A percentile compares a stretch with the other conserved stretches of the same genome.
Conservation (phyloP, 2,113 vertebrate species). For the Hemibagrus wyckioides region DNA sequence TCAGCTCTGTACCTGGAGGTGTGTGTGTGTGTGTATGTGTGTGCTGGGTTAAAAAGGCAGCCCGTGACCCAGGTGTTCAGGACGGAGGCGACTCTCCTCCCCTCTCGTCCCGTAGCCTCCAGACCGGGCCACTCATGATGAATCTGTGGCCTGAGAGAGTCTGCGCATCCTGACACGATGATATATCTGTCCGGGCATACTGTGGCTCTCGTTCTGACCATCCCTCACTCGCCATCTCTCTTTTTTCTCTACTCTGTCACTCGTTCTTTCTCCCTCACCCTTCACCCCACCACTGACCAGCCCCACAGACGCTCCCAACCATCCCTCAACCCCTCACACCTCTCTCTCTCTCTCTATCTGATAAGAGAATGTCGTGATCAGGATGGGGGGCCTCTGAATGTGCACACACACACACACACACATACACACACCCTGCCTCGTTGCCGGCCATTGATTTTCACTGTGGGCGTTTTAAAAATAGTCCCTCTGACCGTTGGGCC, state of each 20-base stretch:
- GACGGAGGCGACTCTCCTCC: conserved; percentile 47
- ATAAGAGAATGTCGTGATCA: conserved; percentile 17
- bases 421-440: not conserved
- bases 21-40: conserved; percentile 4
- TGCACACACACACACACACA: conserved; percentile 14
- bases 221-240: conserved; percentile 35
- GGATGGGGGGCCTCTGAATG: conserved; percentile 37
- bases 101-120: conserved; percentile 61
- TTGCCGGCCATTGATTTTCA: conserved; percentile 79
- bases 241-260: conserved; percentile 41
- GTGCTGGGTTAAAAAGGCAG: conserved; percentile 41
- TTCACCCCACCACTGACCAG: conserved; percentile 14
- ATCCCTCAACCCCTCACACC: conserved; percentile 47
- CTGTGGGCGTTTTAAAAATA: conserved; percentile 77
- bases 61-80: conserved; percentile 54
- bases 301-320: conserved; percentile 54
- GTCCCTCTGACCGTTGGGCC: conserved; percentile 76
- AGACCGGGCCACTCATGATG: conserved; percentile 74
- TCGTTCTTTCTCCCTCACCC: conserved; percentile 35
- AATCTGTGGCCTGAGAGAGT: conserved; percentile 78
- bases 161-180: conserved; percentile 76
- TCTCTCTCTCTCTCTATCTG: conserved; percentile 52
- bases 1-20: conserved; percentile 13
- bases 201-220: conserved; percentile 27
- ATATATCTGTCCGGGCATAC: conserved; percentile 72